Evolutionary conservation across 2,797 vertebrate genomes (phyloP).

Genomic region (Clamator glandarius): DNA sequence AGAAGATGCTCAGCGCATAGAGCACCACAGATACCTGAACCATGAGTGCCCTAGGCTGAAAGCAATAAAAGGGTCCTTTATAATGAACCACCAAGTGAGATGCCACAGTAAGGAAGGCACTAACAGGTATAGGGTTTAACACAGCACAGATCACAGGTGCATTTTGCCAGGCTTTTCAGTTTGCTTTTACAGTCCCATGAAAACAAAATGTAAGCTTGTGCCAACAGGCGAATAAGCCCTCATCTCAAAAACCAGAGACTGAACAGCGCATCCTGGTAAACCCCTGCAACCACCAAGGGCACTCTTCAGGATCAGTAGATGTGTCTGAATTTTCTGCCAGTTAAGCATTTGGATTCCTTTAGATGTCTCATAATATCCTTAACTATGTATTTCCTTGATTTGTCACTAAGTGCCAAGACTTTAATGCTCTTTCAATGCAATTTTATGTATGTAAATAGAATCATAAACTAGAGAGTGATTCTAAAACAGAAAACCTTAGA

Average conservation of each 20-base stretch:
- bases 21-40: background rate
- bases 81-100: background rate
- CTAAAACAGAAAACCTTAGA: background rate
- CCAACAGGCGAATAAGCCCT: background rate
- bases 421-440: background rate
- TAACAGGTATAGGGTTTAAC: background rate
- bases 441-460: background rate
- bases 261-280: background rate
- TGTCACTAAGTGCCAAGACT: conserved; percentile 15
- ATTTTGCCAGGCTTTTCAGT: background rate
- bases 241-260: background rate
- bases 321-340: background rate
- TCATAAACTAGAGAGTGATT: background rate
- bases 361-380: background rate
- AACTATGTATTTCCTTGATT: background rate
- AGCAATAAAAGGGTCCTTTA: background rate
- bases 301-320: background rate
- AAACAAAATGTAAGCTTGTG: background rate
- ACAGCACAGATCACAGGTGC: background rate
- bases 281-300: background rate
- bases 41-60: background rate
- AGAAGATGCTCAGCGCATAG: background rate
- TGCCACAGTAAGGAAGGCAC: background rate
- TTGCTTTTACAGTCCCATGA: background rate
- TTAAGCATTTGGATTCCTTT: background rate